Conservation (phyloP, 2,888 invertebrate species). For the Sphaerophoria rueppellii region DNA sequence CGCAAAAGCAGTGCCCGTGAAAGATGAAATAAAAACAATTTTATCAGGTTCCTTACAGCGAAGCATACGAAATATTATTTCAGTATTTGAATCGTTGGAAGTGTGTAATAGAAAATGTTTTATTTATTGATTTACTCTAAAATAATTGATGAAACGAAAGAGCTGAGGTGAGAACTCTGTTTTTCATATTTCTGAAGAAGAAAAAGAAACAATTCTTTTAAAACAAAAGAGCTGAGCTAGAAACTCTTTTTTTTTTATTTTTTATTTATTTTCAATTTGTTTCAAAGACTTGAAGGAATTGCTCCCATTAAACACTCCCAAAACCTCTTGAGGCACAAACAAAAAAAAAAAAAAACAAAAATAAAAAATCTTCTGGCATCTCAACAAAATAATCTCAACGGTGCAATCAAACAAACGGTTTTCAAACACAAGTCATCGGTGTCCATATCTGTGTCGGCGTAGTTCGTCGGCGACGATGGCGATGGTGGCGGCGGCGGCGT, state of each 20-base stretch:
- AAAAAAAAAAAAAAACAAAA: conserved; percentile 29
- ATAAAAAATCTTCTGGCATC: conserved; percentile 16
- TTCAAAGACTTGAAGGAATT: conserved; percentile 22
- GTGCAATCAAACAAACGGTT: conserved; percentile 19
- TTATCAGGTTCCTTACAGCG: too few species aligned
- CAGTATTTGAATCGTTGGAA: too few species aligned
- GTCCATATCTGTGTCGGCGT: neutral
- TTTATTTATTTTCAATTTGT: neutral
- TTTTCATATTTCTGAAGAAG: too few species aligned
- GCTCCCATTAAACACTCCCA: conserved; percentile 41
- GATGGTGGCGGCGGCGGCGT: conserved; percentile 9
- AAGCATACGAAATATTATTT: too few species aligned
- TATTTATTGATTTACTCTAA: too few species aligned
- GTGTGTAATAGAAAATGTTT: too few species aligned
- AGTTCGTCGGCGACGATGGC: neutral
- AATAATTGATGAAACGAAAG: too few species aligned
- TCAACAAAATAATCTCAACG: conserved; percentile 12
- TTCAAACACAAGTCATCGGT: neutral
- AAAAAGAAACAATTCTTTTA: neutral
- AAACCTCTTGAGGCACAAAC: conserved; percentile 25
- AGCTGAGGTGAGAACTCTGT: too few species aligned
- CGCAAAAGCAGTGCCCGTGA: too few species aligned
- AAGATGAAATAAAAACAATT: too few species aligned
- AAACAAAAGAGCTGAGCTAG: conserved; percentile 43
- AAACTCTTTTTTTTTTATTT: conserved; percentile 16